Conservation (phyloP, 2,113 vertebrate genomes). For the Gymnarchus niloticus region DNA sequence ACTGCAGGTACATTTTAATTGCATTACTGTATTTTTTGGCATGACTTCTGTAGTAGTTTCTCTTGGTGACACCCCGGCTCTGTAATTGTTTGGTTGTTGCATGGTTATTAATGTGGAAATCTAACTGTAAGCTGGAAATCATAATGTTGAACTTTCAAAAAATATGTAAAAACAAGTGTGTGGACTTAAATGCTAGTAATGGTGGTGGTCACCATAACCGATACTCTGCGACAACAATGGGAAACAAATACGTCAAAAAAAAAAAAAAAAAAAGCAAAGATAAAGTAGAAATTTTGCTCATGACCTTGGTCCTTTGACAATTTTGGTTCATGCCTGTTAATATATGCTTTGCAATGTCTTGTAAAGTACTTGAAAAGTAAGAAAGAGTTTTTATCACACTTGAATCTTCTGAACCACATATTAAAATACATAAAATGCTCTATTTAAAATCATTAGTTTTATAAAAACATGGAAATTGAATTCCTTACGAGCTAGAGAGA, state of each 20-base stretch:
- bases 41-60: no score
- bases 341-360: constrained; percentile 44
- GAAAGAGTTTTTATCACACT: constrained; percentile 41
- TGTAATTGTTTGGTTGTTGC: neutral
- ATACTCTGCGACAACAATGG: neutral
- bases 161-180: neutral
- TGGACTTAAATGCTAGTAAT: neutral
- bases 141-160: neutral
- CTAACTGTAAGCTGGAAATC: neutral
- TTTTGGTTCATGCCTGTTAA: constrained; percentile 72
- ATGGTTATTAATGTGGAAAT: neutral
- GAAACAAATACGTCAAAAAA: constrained; percentile 1
- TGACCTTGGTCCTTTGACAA: constrained; percentile 69
- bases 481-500: neutral
- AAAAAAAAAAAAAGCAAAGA: constrained; percentile 22
- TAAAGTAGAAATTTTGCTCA: constrained; percentile 43
- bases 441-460: neutral
- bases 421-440: neutral
- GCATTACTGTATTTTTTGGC: no score
- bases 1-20: no score
- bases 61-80: no score
- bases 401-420: constrained; percentile 48
- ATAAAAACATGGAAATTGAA: constrained; percentile 25
- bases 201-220: neutral
- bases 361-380: constrained; percentile 40